Evolutionary conservation across 2,797 vertebrate genomes (phyloP).

Genomic region (Zalophus californianus): DNA sequence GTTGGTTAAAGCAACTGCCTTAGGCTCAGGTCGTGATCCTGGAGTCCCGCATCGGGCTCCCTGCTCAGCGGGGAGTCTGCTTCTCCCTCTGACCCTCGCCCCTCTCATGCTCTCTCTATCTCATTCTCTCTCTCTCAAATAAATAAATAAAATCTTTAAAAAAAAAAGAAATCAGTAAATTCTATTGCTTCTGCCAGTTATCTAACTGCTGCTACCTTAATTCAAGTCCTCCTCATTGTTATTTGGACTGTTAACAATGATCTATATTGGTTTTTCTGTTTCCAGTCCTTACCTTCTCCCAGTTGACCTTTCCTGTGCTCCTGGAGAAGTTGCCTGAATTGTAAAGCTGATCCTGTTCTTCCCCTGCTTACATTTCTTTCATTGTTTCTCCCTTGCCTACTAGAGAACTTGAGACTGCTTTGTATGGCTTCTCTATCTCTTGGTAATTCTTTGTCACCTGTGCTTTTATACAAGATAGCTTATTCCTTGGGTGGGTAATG

Average conservation of each 20-base stretch:
- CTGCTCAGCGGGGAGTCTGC: too few relatives aligned
- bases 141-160: too few relatives aligned
- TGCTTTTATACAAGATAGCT: neutral
- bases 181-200: neutral
- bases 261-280: neutral
- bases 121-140: too few relatives aligned
- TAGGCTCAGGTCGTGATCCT: too few relatives aligned
- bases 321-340: neutral
- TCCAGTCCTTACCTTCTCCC: neutral
- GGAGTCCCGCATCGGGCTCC: too few relatives aligned
- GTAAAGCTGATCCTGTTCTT: neutral
- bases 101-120: too few relatives aligned
- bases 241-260: neutral
- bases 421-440: neutral
- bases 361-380: neutral
- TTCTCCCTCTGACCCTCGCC: too few relatives aligned
- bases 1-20: too few relatives aligned
- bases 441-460: slow-evolving; percentile 24
- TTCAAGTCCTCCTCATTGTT: neutral
- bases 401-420: neutral
- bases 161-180: slow-evolving; percentile 38
- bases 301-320: neutral
- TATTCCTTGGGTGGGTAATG: neutral
- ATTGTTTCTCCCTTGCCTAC: neutral
- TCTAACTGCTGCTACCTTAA: neutral